Percentiles rank a stretch among this genome's conserved stretches.
phyloP scores from a whole-genome alignment of 2,797 vertebrate genomes.

The Alfaro cultratus region DNA sequence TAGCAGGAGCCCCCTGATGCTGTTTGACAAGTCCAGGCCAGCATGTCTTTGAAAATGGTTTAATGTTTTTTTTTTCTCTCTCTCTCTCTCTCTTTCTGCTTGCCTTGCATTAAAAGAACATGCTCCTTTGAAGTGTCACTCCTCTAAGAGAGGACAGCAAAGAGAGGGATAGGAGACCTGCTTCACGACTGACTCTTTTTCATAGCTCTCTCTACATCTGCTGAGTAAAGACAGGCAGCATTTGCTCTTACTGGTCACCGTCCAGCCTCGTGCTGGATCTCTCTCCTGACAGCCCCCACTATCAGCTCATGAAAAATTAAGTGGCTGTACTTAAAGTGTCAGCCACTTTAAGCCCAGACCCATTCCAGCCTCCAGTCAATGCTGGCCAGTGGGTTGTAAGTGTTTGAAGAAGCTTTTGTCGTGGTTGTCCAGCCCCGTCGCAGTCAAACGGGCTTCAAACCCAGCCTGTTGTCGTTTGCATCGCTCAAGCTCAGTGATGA shows the following conservation, averaged over 20 bases:
- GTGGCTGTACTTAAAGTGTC: constrained; percentile 66
- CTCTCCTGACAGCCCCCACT: constrained; percentile 54
- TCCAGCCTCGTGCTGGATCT: constrained; percentile 42
- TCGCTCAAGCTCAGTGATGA: constrained; percentile 31
- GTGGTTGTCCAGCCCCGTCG: constrained; percentile 53
- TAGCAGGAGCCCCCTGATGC: constrained; percentile 41
- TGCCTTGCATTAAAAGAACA: constrained; percentile 37
- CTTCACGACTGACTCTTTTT: constrained; percentile 45
- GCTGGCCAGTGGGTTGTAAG: constrained; percentile 40
- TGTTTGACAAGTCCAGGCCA: constrained; percentile 63
- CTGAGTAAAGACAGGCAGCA: constrained; percentile 32
- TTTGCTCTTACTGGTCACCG: constrained; percentile 33
- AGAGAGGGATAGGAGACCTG: constrained; percentile 15
- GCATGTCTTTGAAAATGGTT: constrained; percentile 55
- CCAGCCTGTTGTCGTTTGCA: constrained; percentile 52
- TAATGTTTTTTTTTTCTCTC: constrained; percentile 20
- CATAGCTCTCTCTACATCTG: constrained; percentile 25
- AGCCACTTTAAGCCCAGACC: constrained; percentile 53
- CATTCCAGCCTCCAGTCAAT: constrained; percentile 68
- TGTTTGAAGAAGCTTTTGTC: constrained; percentile 72
- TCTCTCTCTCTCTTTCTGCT: constrained; percentile 11
- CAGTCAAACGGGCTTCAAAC: constrained; percentile 43
- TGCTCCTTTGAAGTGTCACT: constrained; percentile 68
- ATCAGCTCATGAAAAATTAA: constrained; percentile 76
- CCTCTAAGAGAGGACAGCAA: constrained; percentile 25